Conservation (phyloP, 2,888 invertebrate genomes). For the Drosophila infuscata region DNA sequence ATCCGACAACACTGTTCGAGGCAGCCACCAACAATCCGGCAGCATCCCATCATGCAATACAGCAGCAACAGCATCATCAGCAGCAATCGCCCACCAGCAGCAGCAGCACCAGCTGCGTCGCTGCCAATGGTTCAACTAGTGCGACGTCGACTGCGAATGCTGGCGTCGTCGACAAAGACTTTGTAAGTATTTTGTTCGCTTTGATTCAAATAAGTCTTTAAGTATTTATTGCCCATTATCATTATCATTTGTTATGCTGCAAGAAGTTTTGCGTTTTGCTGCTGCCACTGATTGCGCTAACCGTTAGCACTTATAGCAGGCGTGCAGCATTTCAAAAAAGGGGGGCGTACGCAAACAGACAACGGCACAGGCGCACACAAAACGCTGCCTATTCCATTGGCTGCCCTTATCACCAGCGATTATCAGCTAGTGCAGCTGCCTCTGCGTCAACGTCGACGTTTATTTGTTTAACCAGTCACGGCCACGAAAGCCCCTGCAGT, state of each 20-base stretch:
- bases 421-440: conserved; percentile 31
- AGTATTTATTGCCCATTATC: conserved; percentile 29
- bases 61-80: conserved; percentile 3
- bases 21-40: conserved; percentile 78
- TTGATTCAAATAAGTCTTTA: conserved; percentile 3
- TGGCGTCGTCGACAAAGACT: conserved; percentile 66
- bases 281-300: conserved; percentile 53
- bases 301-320: conserved; percentile 51
- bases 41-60: conserved; percentile 21
- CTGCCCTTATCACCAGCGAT: conserved; percentile 27
- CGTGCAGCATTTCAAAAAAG: conserved; percentile 36
- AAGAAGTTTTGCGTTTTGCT: conserved; percentile 22
- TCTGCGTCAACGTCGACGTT: conserved; percentile 10
- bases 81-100: conserved; percentile 34
- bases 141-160: conserved; percentile 31
- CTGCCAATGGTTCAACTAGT: conserved; percentile 34
- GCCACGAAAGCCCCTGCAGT: conserved; percentile 26
- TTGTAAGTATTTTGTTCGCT: conserved; percentile 62
- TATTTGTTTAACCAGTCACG: conserved; percentile 17
- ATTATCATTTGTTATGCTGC: conserved; percentile 45
- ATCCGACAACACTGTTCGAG: conserved; percentile 85
- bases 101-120: conserved; percentile 59
- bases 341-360: conserved; percentile 17
- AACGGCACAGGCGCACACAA: conserved; percentile 6
- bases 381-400: conserved; percentile 19